A percentile compares a stretch with the other conserved stretches of the same genome.
Conservation (phyloP, 2,888 invertebrate genomes). For the Cephonodes hylas region DNA sequence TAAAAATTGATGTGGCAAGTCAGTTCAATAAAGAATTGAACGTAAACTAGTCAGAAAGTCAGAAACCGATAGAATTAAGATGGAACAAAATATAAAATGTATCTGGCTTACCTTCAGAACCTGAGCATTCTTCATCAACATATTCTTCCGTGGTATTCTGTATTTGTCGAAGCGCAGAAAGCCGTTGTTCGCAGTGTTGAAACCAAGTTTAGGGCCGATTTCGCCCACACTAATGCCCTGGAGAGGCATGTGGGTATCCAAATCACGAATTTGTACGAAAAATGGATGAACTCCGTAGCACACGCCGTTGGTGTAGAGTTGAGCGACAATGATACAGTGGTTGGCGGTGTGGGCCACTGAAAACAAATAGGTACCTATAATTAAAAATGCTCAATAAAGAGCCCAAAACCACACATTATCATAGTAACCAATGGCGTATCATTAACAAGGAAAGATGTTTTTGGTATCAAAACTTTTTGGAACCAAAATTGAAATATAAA, state of each 20-base stretch:
- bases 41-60: too few species aligned
- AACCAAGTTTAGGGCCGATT: conserved; percentile 95
- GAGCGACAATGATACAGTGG: conserved; percentile 94
- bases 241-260: conserved; percentile 91
- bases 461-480: too few species aligned
- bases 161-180: conserved; percentile 92
- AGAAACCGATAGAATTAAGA: too few species aligned
- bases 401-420: too few species aligned
- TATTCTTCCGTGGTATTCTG: conserved; percentile 90
- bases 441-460: too few species aligned
- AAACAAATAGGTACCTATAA: too few species aligned
- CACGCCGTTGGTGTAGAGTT: conserved; percentile 88
- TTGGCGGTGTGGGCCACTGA: conserved; percentile 95
- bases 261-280: conserved; percentile 92
- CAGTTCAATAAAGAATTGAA: too few species aligned
- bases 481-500: too few species aligned
- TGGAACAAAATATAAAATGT: neutral
- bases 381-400: too few species aligned
- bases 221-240: conserved; percentile 94
- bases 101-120: conserved; percentile 77
- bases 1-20: too few species aligned
- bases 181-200: conserved; percentile 94
- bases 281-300: conserved; percentile 94
- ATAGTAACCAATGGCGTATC: too few species aligned
- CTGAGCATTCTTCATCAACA: conserved; percentile 96